Evolutionary conservation across 2,113 vertebrate species (phyloP).

Genomic region (Willisornis vidua): DNA sequence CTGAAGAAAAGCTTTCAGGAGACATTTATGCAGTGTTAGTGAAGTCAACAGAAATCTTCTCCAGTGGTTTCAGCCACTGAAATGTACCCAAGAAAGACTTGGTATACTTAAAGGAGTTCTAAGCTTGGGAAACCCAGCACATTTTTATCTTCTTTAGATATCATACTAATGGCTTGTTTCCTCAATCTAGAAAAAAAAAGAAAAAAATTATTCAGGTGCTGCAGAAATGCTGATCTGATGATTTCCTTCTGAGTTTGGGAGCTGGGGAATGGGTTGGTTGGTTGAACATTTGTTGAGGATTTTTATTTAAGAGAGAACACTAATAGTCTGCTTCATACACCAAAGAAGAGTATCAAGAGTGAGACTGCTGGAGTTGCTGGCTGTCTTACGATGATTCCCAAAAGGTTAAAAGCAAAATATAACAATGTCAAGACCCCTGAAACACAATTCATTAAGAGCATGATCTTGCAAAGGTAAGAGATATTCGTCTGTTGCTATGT

Average conservation of each 20-base stretch:
- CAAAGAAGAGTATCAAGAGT: not conserved
- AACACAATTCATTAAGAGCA: not conserved
- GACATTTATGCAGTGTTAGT: not conserved
- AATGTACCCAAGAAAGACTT: not conserved
- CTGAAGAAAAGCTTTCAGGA: not conserved
- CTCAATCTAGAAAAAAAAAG: not conserved
- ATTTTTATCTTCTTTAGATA: not conserved
- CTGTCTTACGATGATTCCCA: not conserved
- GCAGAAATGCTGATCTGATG: not conserved
- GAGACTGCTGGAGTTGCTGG: not conserved
- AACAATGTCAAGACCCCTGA: not conserved
- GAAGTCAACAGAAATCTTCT: not conserved
- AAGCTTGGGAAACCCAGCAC: not conserved
- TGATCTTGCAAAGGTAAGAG: not conserved
- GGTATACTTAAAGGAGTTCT: not conserved
- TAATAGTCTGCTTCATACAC: not conserved
- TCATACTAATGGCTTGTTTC: not conserved
- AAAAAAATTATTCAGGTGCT: not conserved
- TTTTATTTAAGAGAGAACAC: not conserved
- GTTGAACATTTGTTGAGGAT: not conserved
- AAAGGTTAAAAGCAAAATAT: not conserved
- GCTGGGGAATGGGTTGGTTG: rapidly evolving
- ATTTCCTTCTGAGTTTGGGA: not conserved
- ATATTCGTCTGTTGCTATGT: not conserved
- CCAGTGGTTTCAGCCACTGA: not conserved